These are phyloP conservation scores for Tachysurus vachellii DNA, from an alignment of 2,113 vertebrate species.

Conservation along the genomic window DNA sequence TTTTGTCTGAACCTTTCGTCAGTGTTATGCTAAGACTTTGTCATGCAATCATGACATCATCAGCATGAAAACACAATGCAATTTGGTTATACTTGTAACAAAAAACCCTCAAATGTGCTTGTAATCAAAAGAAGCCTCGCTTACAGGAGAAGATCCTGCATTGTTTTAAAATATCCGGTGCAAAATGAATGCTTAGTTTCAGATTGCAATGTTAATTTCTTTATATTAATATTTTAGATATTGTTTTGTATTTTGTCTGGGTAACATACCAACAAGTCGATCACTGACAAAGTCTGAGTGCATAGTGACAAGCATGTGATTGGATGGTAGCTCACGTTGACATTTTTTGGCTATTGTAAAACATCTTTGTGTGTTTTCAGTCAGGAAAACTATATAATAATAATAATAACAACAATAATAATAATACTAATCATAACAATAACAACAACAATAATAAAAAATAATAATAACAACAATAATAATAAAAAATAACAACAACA, in stretches of 20 bases:
- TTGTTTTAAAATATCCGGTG: background rate
- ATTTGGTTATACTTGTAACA: background rate
- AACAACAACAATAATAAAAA: too few relatives aligned
- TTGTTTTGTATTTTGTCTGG: background rate
- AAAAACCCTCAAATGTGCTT: background rate
- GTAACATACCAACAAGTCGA: too few relatives aligned
- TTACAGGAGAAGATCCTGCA: too few relatives aligned
- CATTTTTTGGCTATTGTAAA: background rate
- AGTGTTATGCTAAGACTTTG: background rate
- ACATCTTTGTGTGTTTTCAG: background rate
- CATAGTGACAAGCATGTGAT: slow-evolving; percentile 16
- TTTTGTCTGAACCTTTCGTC: slow-evolving; percentile 13
- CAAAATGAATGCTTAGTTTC: background rate
- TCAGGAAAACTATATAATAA: background rate
- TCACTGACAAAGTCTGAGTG: background rate
- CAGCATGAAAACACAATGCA: background rate
- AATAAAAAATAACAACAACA: too few relatives aligned
- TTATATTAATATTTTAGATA: background rate
- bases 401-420: too few relatives aligned
- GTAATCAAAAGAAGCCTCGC: background rate
- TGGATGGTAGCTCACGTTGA: background rate
- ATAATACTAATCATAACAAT: too few relatives aligned
- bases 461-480: too few relatives aligned
- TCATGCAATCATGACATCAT: background rate
- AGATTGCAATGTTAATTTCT: background rate